A percentile compares a stretch with the other conserved stretches of the same genome.
Conservation (phyloP, 2,888 invertebrate species). For the Dendrolimus pini region DNA sequence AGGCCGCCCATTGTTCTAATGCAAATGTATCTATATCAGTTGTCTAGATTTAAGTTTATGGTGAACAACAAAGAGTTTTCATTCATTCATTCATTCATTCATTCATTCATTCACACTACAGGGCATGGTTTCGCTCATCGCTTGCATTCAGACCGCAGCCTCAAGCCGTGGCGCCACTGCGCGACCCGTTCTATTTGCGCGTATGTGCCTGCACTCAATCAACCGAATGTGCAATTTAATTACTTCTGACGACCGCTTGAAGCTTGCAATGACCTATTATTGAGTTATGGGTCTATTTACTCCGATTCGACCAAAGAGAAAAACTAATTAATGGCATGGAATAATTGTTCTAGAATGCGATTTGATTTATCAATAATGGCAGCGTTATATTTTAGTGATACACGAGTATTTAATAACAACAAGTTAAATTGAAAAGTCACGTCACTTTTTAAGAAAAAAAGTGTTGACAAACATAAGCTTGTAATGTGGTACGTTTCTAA, state of each 20-base stretch:
- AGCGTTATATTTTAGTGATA: too few relatives aligned
- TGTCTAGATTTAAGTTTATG: too few relatives aligned
- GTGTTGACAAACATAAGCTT: too few relatives aligned
- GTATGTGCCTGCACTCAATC: slow-evolving; percentile 16
- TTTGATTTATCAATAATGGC: not conserved
- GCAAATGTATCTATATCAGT: too few relatives aligned
- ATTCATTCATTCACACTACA: too few relatives aligned
- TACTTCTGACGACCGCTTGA: slow-evolving; percentile 16
- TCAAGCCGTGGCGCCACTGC: not conserved
- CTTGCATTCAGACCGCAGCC: not conserved
- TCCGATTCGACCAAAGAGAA: not conserved
- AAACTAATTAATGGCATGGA: not conserved
- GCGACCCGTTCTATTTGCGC: slow-evolving; percentile 5
- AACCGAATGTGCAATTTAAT: slow-evolving; percentile 21
- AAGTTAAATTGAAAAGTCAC: too few relatives aligned
- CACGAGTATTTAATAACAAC: too few relatives aligned
- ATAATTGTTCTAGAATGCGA: not conserved
- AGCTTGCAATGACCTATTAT: not conserved
- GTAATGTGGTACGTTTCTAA: too few relatives aligned
- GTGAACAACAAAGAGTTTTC: too few relatives aligned
- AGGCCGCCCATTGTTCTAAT: too few relatives aligned
- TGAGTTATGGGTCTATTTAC: not conserved
- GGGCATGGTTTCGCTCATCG: not conserved
- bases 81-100: too few relatives aligned
- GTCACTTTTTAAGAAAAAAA: too few relatives aligned